phyloP scores from a whole-genome alignment of 1,140 invertebrate species.

The Drosophila mojavensis region DNA sequence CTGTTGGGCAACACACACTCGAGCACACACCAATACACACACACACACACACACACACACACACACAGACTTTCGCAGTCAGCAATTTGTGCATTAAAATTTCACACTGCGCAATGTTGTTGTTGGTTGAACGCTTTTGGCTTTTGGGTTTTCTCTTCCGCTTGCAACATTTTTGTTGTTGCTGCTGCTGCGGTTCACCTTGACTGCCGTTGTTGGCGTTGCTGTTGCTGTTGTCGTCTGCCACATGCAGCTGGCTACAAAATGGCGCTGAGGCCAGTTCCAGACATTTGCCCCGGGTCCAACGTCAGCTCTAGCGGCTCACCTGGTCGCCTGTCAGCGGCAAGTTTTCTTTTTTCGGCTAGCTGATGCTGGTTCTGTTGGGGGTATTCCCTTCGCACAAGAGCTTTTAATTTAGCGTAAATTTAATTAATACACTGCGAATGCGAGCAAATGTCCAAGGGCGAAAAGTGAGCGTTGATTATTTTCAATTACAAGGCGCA shows the following conservation, averaged over 20 bases:
- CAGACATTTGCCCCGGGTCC: constrained; percentile 37
- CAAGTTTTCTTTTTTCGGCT: constrained; percentile 10
- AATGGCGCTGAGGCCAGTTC: constrained; percentile 66
- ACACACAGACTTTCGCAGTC: constrained; percentile 35
- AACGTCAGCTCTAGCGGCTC: constrained; percentile 12
- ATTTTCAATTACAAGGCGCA: constrained; percentile 32
- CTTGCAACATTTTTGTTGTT: constrained; percentile 17
- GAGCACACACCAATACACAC: too few relatives aligned
- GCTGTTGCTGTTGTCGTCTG: constrained; percentile 56
- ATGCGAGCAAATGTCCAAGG: constrained; percentile 32
- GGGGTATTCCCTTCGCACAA: constrained; percentile 12
- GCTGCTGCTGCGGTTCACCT: constrained; percentile 38
- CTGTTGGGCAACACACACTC: constrained; percentile 43
- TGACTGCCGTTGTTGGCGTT: constrained; percentile 22
- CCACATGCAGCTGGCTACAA: constrained; percentile 73
- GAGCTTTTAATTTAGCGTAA: constrained; percentile 69
- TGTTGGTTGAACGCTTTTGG: constrained; percentile 71
- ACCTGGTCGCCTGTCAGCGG: constrained; percentile 60
- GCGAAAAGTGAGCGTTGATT: constrained; percentile 44
- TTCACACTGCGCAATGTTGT: constrained; percentile 59
- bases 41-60: constrained; percentile 33
- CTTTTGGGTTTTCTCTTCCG: constrained; percentile 53
- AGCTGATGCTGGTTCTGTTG: neutral
- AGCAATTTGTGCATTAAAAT: constrained; percentile 75
- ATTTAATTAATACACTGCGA: constrained; percentile 69